Base-by-base conservation (phyloP, 2,113 vertebrate species). In the Bothrops jararaca region DNA sequence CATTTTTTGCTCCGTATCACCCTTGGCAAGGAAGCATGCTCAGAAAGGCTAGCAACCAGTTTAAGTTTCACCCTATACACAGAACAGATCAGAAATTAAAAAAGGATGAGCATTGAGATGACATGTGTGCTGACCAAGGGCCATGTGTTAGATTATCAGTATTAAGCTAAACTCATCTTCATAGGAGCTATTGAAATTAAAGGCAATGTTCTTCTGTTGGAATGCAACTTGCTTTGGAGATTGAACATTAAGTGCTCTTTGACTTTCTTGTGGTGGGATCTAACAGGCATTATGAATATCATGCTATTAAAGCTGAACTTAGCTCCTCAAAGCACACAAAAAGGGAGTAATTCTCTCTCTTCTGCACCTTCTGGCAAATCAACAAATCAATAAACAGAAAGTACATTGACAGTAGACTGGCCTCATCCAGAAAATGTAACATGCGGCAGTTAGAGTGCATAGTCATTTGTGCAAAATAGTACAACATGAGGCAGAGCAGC, bases 401-500 rank as follows among this genome's bases (percentile, higher is more conserved):
- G 50, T 42, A 11, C 23, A 29, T 74, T 54, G 86, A 11, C 60
- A 42, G 39, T 29, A 52, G 23, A 74, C 6, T n/a, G 91, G 60
- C 85, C 54, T 54, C 22, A 0, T 87, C n/a, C 5, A 34, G 24
- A 58, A 86, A 92, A 91, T 85, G 48, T 74, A 29, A 1, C 29
- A 74, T 69, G 52, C 92, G 91, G 0, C 89, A 92, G 23, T 11
- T 88, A 58, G 20, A 93, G 91, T 89, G 93, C 94, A 90, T 45
- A 92, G 57, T 3, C n/a, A 88, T 57, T 94, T 89, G 86, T 24
- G 26, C 85, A 95, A 86, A 90, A 1, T 34, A 34, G 5, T n/a
- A 85, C 87, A 0, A 53, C 42, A 69, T 0, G 7, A 89, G 54
- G 58, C 24, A 88, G 45, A 95, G 87, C 91, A 96, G 94, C 94